Percentiles rank a stretch among this genome's conserved stretches.
These are phyloP conservation scores for Cassiopea andromeda DNA, from an alignment of 30 jellyfish, hydroid and myxozoan species.

Conservation along the genomic window DNA sequence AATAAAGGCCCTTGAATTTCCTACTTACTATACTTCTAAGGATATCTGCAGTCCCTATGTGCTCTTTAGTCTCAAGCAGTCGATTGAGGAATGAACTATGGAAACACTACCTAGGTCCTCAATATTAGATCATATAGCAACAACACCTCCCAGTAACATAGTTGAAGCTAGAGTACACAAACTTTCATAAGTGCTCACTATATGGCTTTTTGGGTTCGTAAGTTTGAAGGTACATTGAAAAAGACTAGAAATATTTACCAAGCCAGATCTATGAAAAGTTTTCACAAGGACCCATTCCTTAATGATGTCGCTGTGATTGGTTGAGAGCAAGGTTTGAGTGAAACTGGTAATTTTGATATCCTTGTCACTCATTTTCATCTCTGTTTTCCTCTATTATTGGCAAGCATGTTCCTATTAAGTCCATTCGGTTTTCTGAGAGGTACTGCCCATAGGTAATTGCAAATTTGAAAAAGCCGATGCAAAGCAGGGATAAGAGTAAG, in stretches of 20 bases:
- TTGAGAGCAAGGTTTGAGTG: conserved; percentile 12
- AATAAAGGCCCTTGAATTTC: background rate
- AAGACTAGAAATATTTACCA: conserved; percentile 15
- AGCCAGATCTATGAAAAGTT: conserved; percentile 29
- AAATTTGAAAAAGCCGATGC: too few relatives aligned
- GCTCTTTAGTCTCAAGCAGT: conserved; percentile 28
- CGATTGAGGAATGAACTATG: conserved; percentile 40
- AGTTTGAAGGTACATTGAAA: conserved; percentile 18
- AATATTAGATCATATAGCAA: conserved; percentile 45
- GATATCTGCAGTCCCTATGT: conserved; percentile 17
- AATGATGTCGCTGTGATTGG: conserved; percentile 42
- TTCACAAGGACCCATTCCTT: conserved; percentile 13
- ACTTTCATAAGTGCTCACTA: too few relatives aligned
- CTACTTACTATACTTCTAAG: conserved; percentile 5
- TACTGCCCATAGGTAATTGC: conserved; percentile 43
- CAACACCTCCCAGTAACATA: conserved; percentile 26
- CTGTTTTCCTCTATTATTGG: conserved; percentile 5
- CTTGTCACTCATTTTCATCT: background rate
- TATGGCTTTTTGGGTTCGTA: conserved; percentile 31
- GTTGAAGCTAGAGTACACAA: conserved; percentile 33
- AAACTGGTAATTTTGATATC: background rate
- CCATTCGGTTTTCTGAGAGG: conserved; percentile 46
- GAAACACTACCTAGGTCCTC: conserved; percentile 7
- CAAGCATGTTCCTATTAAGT: too few relatives aligned
- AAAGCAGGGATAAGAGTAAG: conserved; percentile 37